A percentile compares a stretch with the other conserved stretches of the same genome.
phyloP scores from a whole-genome alignment of 1,140 invertebrate genomes.

The Chrysomallon squamiferum region DNA sequence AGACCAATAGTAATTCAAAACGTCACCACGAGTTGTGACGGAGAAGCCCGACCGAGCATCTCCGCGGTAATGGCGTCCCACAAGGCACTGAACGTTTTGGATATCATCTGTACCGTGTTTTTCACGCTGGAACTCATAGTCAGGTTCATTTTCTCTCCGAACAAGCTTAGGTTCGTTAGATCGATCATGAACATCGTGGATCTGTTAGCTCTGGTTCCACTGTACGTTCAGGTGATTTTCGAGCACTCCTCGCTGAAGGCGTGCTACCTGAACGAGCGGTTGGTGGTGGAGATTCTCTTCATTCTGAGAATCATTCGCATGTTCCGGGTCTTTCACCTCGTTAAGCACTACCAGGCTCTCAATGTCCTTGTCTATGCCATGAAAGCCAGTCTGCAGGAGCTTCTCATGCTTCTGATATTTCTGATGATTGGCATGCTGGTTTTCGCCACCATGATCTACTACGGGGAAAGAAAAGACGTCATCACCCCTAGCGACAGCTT shows the following conservation, averaged over 20 bases:
- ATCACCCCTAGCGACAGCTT: slow-evolving; percentile 43
- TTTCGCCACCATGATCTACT: slow-evolving; percentile 96
- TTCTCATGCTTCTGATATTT: slow-evolving; percentile 89
- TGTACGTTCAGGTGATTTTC: slow-evolving; percentile 59
- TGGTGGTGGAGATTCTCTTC: slow-evolving; percentile 55
- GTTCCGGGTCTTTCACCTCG: slow-evolving; percentile 60
- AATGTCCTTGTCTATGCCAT: slow-evolving; percentile 58
- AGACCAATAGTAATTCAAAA: slow-evolving; percentile 71
- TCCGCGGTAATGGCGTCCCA: slow-evolving; percentile 28
- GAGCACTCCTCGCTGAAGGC: slow-evolving; percentile 33
- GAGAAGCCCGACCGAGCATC: slow-evolving; percentile 10
- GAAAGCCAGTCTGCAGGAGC: slow-evolving; percentile 56
- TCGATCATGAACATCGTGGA: slow-evolving; percentile 66
- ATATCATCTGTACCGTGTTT: slow-evolving; percentile 63
- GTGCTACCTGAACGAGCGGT: slow-evolving; percentile 50
- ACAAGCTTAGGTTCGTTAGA: slow-evolving; percentile 60
- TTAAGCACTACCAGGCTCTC: slow-evolving; percentile 57
- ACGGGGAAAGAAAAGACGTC: slow-evolving; percentile 79
- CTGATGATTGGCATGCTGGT: slow-evolving; percentile 96
- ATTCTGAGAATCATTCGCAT: slow-evolving; percentile 58
- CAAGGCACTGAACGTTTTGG: slow-evolving; percentile 40
- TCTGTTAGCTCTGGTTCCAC: slow-evolving; percentile 64
- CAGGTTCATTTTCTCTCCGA: slow-evolving; percentile 62
- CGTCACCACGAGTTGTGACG: slow-evolving; percentile 61
- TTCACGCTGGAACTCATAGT: slow-evolving; percentile 64